Evolutionary conservation across 2,797 vertebrate species (phyloP), one percentile per base, ranked within the genome.

Genomic region (Gymnothorax javanicus): DNA sequence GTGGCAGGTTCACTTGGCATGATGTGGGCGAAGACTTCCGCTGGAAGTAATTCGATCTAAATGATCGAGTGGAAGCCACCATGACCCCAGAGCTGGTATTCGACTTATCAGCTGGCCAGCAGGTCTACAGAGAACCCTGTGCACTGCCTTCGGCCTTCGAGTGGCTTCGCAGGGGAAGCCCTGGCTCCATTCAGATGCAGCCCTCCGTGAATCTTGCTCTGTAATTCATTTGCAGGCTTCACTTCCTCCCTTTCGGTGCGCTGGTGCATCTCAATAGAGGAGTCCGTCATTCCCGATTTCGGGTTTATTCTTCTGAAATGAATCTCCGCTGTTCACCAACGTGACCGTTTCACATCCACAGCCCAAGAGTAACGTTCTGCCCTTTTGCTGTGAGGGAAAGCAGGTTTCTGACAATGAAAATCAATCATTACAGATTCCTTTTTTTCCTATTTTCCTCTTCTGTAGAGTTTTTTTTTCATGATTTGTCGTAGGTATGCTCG

Each of bases 281-380:
- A 77, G 54, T 56, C 56, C 15, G 15, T 75, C 56, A 57, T 58
- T 17, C 20, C 56, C 1, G n/a, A 57, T 57, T 43, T 11, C 23
- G 67, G 67, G 25, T 27, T 56, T 13, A 56, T 56, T 71, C 54
- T 71, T 85, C 59, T 84, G 59, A 33, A 67, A 64, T 62, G 43
- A 69, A 33, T 17, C 52, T 84, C 62, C 27, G 56, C 54, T 83
- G 56, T 25, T 83, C 23, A 43, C n/a, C 71, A 17, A 87, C 13
- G 67, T 43, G 64, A 67, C 64, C 79, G 83, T 82, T 62, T 33
- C 15, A 17, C 69, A 58, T 56, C 77, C 7, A 7, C 23, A 50
- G n/a, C 77, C 77, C n/a, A 23, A 52, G 77, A 81, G 77, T 56
- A 56, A 81, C n/a, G 50, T 8, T 81, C 77, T 81, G 77, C 52